These are phyloP conservation scores for Globia sparganii DNA, from an alignment of 2,888 invertebrate species.

Conservation along the genomic window DNA sequence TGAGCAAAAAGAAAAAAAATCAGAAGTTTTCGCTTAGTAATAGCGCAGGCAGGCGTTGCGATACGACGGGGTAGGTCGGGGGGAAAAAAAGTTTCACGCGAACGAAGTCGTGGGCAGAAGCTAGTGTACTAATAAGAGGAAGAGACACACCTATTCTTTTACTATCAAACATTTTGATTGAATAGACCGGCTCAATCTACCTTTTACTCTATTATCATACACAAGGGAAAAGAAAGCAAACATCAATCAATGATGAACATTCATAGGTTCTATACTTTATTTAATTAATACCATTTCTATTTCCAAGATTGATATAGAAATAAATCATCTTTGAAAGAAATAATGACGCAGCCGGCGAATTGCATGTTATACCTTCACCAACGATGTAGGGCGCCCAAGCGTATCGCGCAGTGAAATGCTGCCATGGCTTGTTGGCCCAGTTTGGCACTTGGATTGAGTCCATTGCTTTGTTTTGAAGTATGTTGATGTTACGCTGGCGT, in stretches of 20 bases:
- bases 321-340: slow-evolving; percentile 9
- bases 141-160: background rate
- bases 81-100: no score
- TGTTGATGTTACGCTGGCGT: slow-evolving; percentile 1
- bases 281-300: background rate
- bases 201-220: no score
- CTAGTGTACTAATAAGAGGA: background rate
- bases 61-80: no score
- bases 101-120: no score
- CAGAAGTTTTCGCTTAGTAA: no score
- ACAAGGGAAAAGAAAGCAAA: no score
- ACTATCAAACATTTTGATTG: slow-evolving; percentile 1
- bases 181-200: background rate
- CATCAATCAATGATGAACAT: no score
- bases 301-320: slow-evolving; percentile 1
- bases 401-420: slow-evolving; percentile 56
- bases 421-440: slow-evolving; percentile 24
- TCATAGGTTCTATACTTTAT: background rate
- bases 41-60: no score
- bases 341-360: slow-evolving; percentile 23
- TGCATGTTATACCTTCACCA: slow-evolving; percentile 43
- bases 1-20: no score
- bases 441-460: slow-evolving; percentile 26
- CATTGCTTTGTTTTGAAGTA: slow-evolving; percentile 31
- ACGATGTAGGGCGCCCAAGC: slow-evolving; percentile 64